These are phyloP conservation scores for Lepus oiostolus DNA, from an alignment of 2,797 vertebrate genomes.

Conservation along the genomic window DNA sequence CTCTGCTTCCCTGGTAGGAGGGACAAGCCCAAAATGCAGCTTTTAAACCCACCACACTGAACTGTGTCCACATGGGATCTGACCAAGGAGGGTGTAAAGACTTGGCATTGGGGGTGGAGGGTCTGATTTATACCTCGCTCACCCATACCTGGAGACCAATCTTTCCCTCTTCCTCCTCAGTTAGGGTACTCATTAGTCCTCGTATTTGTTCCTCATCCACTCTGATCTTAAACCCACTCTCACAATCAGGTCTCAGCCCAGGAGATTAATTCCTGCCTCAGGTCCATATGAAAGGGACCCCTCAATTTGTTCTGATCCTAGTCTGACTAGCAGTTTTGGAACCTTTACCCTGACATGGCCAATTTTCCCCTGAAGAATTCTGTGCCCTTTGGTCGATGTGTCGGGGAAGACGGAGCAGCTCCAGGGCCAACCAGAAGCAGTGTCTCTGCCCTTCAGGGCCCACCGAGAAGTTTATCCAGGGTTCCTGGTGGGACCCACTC, in stretches of 20 bases:
- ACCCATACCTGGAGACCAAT: too few relatives aligned
- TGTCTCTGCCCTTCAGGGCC: neutral
- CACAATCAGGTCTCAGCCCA: neutral
- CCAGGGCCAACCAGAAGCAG: too few relatives aligned
- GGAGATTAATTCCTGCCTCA: neutral
- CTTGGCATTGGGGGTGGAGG: neutral
- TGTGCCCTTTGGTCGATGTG: too few relatives aligned
- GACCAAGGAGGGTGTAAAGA: neutral
- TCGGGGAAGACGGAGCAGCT: neutral
- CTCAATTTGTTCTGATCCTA: too few relatives aligned
- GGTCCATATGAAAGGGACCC: too few relatives aligned
- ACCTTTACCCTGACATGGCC: neutral
- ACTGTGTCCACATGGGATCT: neutral
- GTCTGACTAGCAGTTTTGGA: neutral
- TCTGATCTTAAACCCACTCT: neutral
- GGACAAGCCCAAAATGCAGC: neutral
- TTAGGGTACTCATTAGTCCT: too few relatives aligned
- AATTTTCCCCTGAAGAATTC: neutral
- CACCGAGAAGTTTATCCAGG: neutral
- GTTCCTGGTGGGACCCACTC: neutral
- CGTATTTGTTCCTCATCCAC: neutral
- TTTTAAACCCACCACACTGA: neutral
- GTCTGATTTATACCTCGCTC: neutral
- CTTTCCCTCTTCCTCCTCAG: too few relatives aligned
- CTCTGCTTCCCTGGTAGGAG: too few relatives aligned